These are phyloP conservation scores for Phaenicophaeus curvirostris DNA, from an alignment of 2,797 vertebrate species.

Conservation along the genomic window DNA sequence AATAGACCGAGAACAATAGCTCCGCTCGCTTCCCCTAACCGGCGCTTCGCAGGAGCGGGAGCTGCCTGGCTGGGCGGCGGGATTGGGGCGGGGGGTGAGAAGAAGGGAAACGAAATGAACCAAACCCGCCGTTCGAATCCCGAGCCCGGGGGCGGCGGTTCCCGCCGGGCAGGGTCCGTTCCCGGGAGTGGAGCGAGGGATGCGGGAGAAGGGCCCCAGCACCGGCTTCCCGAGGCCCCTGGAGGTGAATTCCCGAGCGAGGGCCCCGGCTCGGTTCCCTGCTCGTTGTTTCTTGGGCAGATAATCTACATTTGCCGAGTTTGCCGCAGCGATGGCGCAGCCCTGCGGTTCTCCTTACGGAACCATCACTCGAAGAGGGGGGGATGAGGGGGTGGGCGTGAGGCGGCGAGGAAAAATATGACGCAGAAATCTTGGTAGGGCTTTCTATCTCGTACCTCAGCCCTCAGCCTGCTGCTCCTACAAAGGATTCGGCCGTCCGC, in stretches of 20 bases:
- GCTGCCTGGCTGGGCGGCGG: neutral
- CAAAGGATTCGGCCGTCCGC: neutral
- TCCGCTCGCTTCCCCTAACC: neutral
- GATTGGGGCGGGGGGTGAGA: neutral
- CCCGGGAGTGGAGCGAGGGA: neutral
- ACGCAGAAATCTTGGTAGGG: neutral
- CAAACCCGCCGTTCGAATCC: neutral
- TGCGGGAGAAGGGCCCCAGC: neutral
- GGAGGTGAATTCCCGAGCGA: neutral
- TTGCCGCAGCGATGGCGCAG: neutral
- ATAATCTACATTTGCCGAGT: neutral
- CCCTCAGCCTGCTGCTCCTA: neutral
- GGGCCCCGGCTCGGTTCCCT: neutral
- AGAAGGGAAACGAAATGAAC: neutral
- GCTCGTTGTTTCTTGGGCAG: neutral
- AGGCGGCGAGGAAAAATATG: neutral
- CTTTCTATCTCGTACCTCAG: neutral
- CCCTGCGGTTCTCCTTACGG: neutral
- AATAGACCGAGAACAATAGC: conserved; percentile 29
- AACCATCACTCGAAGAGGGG: neutral
- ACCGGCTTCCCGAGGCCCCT: neutral
- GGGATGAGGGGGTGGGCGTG: too few species aligned
- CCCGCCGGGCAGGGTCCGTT: too few species aligned
- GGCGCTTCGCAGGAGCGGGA: neutral
- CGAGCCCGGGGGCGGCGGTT: accelerated